Evolutionary conservation across 2,797 vertebrate species (phyloP), one percentile per base, ranked within the genome.

Genomic region (Gorsachius magnificus): DNA sequence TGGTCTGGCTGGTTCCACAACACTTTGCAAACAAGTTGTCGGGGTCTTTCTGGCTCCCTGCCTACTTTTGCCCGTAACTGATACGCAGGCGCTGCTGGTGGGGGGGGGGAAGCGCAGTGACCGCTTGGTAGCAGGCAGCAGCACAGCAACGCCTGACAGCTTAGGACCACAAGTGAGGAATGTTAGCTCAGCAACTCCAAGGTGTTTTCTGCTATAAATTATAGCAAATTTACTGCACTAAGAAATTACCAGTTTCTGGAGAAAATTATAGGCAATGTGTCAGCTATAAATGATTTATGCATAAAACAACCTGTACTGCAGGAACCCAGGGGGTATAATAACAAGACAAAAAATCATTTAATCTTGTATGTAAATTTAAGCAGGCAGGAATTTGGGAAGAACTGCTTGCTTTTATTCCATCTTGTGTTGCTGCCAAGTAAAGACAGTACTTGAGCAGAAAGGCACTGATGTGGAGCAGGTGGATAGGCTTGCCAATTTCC

Each of bases 321-420:
- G 94, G 57, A 95, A 95, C 89, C 86, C 84, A 87, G 84, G 83
- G 71, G 65, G 58, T 61, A 81, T 83, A 95, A 96, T 90, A 96
- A 90, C 88, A 86, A 90, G 85, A 94, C 94, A 95, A 95, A 93
- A 97, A 96, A 97, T 91, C 71, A 92, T 96, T 96, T 97, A 87
- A 95, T 97, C 93, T 90, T 87, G 50, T 29, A 87, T 90, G 92
- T 61, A 96, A 96, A 97, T 94, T 92, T 93, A 87, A 95, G 86
- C 45, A 72, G 95, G 96, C 94, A 94, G 96, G 87, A 97, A 91
- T 94, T 95, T 94, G 91, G 95, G 95, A 90, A 82, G 93, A 90
- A 70, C 81, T 64, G 72, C 87, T 83, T 92, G 89, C 77, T 97
- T 97, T 94, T 70, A 93, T 97, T 97, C 93, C 66, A 75, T 95